Evolutionary conservation across 2,888 invertebrate genomes (phyloP), one percentile per base, ranked within the genome.

Genomic region (Rhabditophanes sp.): DNA sequence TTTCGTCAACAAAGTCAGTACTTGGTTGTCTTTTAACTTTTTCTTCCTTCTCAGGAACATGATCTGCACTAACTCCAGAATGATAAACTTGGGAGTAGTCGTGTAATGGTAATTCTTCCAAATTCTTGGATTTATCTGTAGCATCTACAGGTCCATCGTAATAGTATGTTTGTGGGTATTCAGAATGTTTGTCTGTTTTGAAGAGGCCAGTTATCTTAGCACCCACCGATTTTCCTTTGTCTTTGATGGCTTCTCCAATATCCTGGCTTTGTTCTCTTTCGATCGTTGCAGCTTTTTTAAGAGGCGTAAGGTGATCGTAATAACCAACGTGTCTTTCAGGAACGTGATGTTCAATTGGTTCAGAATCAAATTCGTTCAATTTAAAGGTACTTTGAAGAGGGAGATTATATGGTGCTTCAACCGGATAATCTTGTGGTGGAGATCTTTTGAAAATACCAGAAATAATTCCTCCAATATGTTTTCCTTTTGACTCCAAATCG

Each of bases 371-470:
- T 14, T 31, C 31, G 27, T 9, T 3, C 5, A 7, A 14, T 12
- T 6, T 11, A 6, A 12, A 17, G 11, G 25, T 23, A 17, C 26
- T 31, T 16, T 22, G 17, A 16, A 24, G 12, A 15, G 31, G 31
- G 4, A 23, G 26, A n/a, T 34, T 35, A 20, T 12, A 29, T 7
- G 35, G 11, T 19, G 31, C 36, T 11, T 24, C 35, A 36, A 17
- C 25, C 36, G 47, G 47, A 26, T 47, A 47, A 34, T 47, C 47
- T 15, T 29, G 33, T 22, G 44, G 47, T 17, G 44, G 33, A 7
- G 41, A 30, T 8, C 44, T 42, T 33, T 45, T 47, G 42, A 47
- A 46, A 14, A 46, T 22, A 22, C 46, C 44, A 11, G 44, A 29
- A 21, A 44, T 36, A 8, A n/a, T 35, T n/a, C 3, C 4, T 11